phyloP scores from a whole-genome alignment of 2,113 vertebrate species.

The Lichenostomus cassidix region DNA sequence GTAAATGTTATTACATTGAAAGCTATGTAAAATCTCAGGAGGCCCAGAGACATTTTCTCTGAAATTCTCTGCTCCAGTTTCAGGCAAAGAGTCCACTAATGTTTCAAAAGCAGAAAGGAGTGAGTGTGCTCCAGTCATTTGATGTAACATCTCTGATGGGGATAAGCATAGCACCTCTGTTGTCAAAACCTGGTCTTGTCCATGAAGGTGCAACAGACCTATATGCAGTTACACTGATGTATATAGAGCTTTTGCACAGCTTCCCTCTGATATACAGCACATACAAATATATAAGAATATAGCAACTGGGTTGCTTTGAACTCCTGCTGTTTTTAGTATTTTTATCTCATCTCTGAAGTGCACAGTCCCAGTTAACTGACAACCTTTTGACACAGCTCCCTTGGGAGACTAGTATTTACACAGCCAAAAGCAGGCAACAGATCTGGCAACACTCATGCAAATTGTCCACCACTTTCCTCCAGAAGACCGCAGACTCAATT shows the following conservation, averaged over 20 bases:
- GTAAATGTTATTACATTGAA: not conserved
- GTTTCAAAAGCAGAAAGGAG: not conserved
- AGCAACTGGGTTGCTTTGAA: not conserved
- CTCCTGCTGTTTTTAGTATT: not conserved
- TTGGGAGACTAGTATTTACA: not conserved
- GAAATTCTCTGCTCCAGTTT: conserved; percentile 52
- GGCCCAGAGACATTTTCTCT: not conserved
- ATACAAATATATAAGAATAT: not conserved
- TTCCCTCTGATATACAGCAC: not conserved
- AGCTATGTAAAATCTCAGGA: conserved; percentile 37
- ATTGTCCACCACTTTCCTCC: not conserved
- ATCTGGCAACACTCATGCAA: not conserved
- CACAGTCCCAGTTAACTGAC: not conserved
- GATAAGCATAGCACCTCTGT: not conserved
- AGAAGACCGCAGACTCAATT: not conserved
- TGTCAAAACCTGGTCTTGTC: not conserved
- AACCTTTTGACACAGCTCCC: not conserved
- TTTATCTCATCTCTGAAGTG: not conserved
- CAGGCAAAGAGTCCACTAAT: not conserved
- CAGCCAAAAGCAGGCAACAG: not conserved
- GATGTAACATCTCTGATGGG: not conserved
- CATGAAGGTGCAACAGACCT: not conserved
- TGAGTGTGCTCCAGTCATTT: not conserved
- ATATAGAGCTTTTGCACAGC: not conserved
- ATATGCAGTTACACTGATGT: not conserved